Evolutionary conservation across 35 echinoderm and acorn worm species (phyloP).

Genomic region (Lytechinus pictus): DNA sequence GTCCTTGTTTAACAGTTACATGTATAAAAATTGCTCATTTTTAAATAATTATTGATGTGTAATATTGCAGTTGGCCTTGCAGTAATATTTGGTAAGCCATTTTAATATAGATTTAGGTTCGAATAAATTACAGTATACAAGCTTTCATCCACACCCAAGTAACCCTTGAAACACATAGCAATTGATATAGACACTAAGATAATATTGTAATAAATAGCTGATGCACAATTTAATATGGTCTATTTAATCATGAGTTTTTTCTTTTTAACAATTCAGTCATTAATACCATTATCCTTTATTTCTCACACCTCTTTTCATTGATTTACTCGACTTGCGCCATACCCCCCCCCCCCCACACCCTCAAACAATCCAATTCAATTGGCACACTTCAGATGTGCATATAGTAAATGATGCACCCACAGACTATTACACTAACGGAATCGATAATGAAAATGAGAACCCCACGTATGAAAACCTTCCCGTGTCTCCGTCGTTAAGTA

Average conservation of each 20-base stretch:
- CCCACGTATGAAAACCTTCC: constrained; percentile 37
- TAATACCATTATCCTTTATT: not conserved
- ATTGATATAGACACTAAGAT: not conserved
- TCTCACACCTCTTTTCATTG: not conserved
- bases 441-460: constrained; percentile 26
- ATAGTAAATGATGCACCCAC: constrained; percentile 57
- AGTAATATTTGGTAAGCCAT: not conserved
- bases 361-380: not conserved
- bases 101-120: not conserved
- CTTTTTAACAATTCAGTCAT: not conserved
- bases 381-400: not conserved
- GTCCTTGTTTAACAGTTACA: not conserved
- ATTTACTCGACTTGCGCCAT: not conserved
- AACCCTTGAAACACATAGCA: not conserved
- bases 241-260: not conserved
- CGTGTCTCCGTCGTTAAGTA: not conserved
- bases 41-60: not conserved
- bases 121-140: not conserved
- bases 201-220: not conserved
- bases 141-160: not conserved
- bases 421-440: constrained; percentile 31
- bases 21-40: not conserved
- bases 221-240: not conserved
- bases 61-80: not conserved
- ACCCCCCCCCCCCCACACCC: not conserved